A percentile compares a stretch with the other conserved stretches of the same genome.
phyloP scores from a whole-genome alignment of 23 tunicate species.

The Trididemnum nubilum region DNA sequence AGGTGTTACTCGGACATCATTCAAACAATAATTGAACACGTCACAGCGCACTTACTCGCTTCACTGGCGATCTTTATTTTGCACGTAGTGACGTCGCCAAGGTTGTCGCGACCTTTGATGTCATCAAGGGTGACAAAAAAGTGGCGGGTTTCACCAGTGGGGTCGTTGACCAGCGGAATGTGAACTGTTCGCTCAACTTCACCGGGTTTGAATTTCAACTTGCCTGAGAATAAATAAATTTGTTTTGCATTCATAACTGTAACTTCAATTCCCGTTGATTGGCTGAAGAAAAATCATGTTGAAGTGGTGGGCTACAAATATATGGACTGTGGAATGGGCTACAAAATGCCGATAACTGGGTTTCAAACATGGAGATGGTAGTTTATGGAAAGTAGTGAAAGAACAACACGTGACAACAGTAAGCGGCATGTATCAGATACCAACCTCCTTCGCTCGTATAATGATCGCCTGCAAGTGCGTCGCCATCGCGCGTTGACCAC shows the following conservation, averaged over 20 bases:
- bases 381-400: too few species aligned
- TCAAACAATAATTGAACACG: not conserved
- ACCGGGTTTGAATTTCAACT: constrained; percentile 84
- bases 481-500: constrained; percentile 68
- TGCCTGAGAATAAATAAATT: constrained; percentile 58
- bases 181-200: constrained; percentile 73
- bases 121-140: constrained; percentile 63
- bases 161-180: constrained; percentile 82
- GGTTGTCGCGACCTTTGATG: constrained; percentile 80
- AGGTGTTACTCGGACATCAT: not conserved
- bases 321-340: not conserved
- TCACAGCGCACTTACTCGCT: constrained; percentile 52
- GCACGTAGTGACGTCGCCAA: constrained; percentile 56
- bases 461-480: constrained; percentile 60
- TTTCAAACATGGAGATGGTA: too few species aligned
- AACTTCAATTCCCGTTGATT: too few species aligned
- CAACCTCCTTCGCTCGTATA: constrained; percentile 63
- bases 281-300: not conserved
- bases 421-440: too few species aligned
- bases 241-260: not conserved
- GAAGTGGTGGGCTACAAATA: too few species aligned
- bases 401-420: too few species aligned
- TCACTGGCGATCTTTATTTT: constrained; percentile 70
- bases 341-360: not conserved
- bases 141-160: constrained; percentile 79